Evolutionary conservation across 2,797 vertebrate genomes (phyloP), one percentile per base, ranked within the genome.

Genomic region (Oreortyx pictus): DNA sequence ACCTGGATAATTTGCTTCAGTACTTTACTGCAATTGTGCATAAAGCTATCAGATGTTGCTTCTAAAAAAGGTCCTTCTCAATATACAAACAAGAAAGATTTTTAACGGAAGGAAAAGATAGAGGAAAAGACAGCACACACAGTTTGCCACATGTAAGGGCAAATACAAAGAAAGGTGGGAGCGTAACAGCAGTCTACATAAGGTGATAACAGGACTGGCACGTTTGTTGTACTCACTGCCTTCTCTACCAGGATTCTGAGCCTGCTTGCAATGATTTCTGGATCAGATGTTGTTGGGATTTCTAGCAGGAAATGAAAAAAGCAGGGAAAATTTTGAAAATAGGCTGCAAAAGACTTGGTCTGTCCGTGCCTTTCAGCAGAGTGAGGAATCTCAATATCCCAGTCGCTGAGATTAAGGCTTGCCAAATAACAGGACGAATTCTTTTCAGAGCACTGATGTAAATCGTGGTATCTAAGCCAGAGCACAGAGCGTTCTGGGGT

Each of bases 11-110:
- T 71, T 81, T 95, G 89, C 92, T 92, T 81, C 71, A 93, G 95
- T 90, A 95, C 89, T 93, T 96, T 76, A 79, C 81, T 94, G 79
- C 64, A 84, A 86, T 92, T 94, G 94, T 91, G 75, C 94, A 94
- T 95, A 95, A 97, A 95, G 96, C 92, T 94, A 96, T 97, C 75
- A 90, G 91, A 90, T 93, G 76, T 68, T 95, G 87, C 83, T 88
- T 74, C 95, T 86, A 75, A 83, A 92, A 94, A 96, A 92, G 89
- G 10, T 50, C 9, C 67, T 14, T 79, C 50, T 82, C 74, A 43
- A 15, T 31, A 22, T 29, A 64, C 19, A 64, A 14, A 9, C 8
- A 62, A 41, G 20, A 8, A 62, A 33, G 14, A 8, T 27, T 12
- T 89, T 88, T 67, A 71, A 43, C 49, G 54, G 57, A 43, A 80